These are phyloP conservation scores for Lissonota sp. DNA, from an alignment of 2,888 invertebrate genomes.

Conservation along the genomic window DNA sequence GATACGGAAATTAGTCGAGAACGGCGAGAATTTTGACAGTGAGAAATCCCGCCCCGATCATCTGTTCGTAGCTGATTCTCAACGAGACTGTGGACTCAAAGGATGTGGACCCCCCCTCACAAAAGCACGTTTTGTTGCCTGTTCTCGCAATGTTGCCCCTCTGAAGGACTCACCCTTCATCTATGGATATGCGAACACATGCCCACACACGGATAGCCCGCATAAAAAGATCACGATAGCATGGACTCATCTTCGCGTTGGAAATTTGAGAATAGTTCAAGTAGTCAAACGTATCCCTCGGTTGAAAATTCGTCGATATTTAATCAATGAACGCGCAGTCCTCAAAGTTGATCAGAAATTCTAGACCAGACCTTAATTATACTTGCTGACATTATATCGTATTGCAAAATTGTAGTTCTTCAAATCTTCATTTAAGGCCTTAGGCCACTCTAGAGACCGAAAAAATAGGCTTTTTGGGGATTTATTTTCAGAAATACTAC, in stretches of 20 bases:
- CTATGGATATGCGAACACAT: slow-evolving; percentile 39
- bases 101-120: slow-evolving; percentile 10
- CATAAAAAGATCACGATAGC: slow-evolving; percentile 48
- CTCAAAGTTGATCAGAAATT: no score
- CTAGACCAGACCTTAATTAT: no score
- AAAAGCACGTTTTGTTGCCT: slow-evolving; percentile 26
- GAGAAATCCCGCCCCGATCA: slow-evolving; percentile 27
- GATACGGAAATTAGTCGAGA: slow-evolving; percentile 14
- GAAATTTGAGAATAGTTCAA: no score
- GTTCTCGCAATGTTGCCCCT: slow-evolving; percentile 30
- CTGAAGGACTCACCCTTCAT: slow-evolving; percentile 39
- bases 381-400: no score
- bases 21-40: slow-evolving; percentile 42
- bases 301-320: no score
- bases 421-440: no score
- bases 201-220: slow-evolving; percentile 60
- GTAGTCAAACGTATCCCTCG: no score
- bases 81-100: neutral
- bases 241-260: slow-evolving; percentile 21
- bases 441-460: no score
- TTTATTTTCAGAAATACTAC: no score
- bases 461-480: no score
- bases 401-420: no score
- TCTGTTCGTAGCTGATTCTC: slow-evolving; percentile 46
- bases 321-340: no score